Conservation (phyloP, 1,140 invertebrate species). For the Amyelois transitella region DNA sequence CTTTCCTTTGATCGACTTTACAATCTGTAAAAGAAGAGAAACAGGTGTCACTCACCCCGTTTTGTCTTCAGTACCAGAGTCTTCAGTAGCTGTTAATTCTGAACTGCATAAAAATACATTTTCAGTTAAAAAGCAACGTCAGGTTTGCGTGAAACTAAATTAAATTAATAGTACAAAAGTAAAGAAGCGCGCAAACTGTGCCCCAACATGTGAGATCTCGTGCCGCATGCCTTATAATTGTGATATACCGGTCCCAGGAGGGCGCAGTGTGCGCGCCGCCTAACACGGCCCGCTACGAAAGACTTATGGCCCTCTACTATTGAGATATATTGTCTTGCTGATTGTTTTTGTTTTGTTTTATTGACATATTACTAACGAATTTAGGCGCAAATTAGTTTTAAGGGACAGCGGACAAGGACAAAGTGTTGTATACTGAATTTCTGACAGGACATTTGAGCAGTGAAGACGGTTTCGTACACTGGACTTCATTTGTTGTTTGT, state of each 20-base stretch:
- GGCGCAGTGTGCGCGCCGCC: constrained; percentile 16
- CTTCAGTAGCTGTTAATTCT: too few species aligned
- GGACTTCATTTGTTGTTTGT: too few species aligned
- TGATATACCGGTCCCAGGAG: constrained; percentile 48
- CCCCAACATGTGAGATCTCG: constrained; percentile 25
- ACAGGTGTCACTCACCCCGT: too few species aligned
- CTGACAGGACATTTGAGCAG: too few species aligned
- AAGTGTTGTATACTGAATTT: too few species aligned
- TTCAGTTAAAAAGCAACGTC: too few species aligned
- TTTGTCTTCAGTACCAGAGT: too few species aligned
- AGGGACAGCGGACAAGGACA: neutral
- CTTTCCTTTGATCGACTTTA: too few species aligned
- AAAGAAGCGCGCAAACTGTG: neutral
- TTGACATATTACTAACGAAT: neutral
- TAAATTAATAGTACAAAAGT: neutral
- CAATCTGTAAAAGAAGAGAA: too few species aligned
- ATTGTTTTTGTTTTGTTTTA: constrained; percentile 18
- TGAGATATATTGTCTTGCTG: constrained; percentile 31
- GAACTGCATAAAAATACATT: too few species aligned
- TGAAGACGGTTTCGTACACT: too few species aligned
- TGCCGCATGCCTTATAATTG: constrained; percentile 42
- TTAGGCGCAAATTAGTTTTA: neutral
- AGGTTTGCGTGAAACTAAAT: neutral
- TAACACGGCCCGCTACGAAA: constrained; percentile 28
- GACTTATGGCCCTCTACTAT: constrained; percentile 37